Evolutionary conservation across 2,888 invertebrate genomes (phyloP), one percentile per base, ranked within the genome.

Genomic region (Itoplectis maculator): DNA sequence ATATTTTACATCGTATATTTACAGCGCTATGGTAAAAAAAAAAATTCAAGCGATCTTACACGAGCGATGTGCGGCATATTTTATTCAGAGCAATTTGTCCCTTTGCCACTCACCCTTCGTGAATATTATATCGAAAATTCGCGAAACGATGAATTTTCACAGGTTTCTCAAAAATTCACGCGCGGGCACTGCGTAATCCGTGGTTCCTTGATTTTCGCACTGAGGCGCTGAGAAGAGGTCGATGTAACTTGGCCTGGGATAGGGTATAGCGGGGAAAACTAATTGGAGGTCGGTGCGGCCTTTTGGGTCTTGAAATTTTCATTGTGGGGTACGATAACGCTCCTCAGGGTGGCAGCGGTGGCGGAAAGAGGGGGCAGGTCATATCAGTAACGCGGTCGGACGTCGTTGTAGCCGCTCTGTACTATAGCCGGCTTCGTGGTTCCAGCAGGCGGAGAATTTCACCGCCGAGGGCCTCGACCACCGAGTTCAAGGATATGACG

Each of bases 301-400:
- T 69, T 42, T 70, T 65, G 70, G 65, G 75, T 63, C 65, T 70
- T 80, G 65, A 76, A 76, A 80, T 75, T 80, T 80, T 80, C 45
- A 72, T 70, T 35, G 42, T 42, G 79, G 74, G 45, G 61, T 72
- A 65, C 47, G 66, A 68, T 56, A 42, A 20, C 37, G 51, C 45
- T 7, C 5, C 35, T 42, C 51, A 15, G 9, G 40, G 8, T 18
- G 7, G 15, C 35, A n/a, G n/a, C n/a, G n/a, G n/a, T n/a, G n/a
- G n/a, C n/a, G n/a, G n/a, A n/a, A n/a, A n/a, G 40, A 54, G 35
- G 42, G 7, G 51, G 40, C 18, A 40, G 76, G 68, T 20, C 40
- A 68, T 66, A 66, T 76, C 59, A 59, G 72, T 35, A 59, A 56
- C 47, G 47, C 61, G 63, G 45, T n/a, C 40, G 66, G 59, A 73